These are phyloP conservation scores for Andrena haemorrhoa DNA, from an alignment of 2,888 invertebrate genomes.

Conservation along the genomic window DNA sequence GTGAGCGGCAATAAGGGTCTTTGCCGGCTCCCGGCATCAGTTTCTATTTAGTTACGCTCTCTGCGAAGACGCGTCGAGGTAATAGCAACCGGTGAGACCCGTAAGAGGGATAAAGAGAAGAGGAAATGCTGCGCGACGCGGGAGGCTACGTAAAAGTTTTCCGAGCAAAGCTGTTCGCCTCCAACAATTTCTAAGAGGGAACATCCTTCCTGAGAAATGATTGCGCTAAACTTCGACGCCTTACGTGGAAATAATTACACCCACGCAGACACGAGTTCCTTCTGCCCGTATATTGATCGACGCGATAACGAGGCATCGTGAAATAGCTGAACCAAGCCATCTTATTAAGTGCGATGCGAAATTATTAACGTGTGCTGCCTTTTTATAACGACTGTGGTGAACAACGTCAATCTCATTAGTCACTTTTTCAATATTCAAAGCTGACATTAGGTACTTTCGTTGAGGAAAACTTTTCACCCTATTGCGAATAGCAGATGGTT, in stretches of 20 bases:
- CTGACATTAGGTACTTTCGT: no score
- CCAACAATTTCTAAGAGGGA: constrained; percentile 72
- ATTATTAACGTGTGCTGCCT: background rate
- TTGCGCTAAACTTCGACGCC: constrained; percentile 74
- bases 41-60: constrained; percentile 80
- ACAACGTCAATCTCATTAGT: background rate
- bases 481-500: no score
- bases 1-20: constrained; percentile 78
- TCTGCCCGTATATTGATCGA: constrained; percentile 63
- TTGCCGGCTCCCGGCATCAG: constrained; percentile 76
- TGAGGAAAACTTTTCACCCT: no score
- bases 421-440: no score
- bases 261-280: constrained; percentile 64
- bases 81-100: constrained; percentile 62
- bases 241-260: constrained; percentile 74
- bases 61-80: constrained; percentile 71
- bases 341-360: constrained; percentile 14
- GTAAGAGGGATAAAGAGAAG: constrained; percentile 37
- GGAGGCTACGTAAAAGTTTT: constrained; percentile 77
- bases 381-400: background rate
- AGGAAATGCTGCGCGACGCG: constrained; percentile 61
- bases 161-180: constrained; percentile 75
- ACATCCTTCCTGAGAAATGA: constrained; percentile 74
- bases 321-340: constrained; percentile 40
- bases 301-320: constrained; percentile 42